Base-by-base conservation (phyloP, 2,888 invertebrate genomes). In the Leptodirus hochenwartii region DNA sequence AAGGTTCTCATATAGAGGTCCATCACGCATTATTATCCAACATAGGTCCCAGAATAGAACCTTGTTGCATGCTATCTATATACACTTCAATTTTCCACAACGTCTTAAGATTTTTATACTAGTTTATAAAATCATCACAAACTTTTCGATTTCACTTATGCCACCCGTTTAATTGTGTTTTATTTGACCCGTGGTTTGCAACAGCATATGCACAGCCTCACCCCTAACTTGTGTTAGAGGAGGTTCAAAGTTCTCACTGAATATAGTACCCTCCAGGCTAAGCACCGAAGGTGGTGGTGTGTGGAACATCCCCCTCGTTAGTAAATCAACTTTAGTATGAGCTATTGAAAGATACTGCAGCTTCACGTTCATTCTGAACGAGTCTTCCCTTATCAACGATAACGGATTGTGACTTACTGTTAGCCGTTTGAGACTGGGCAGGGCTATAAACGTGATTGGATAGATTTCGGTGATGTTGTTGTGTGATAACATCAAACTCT, bases 331-430 rank as follows among this genome's bases (percentile, higher is more conserved):
- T 28, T 46, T 48, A 28, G 54, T 53, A 34, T 53, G 46, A 31
- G 48, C 46, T 30, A 55, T 35, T 16, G 50, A 50, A 17, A 55
- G 42, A 42, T 49, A 53, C 34, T 48, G 45, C 30, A 55, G 42
- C 33, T 46, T 45, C 24, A 33, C 41, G 22, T 51, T 34, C 13
- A 46, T 43, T 25, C 43, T 44, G 37, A 55, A 54, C 38, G 51
- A 46, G 28, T 46, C 45, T 4, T 44, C 37, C 11, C 44, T 44
- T 25, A 55, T 41, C 16, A 34, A 39, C 27, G 39, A 42, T 15
- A 55, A 37, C 3, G 38, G 37, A 34, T 55, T 55, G 25, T 48
- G 43, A 29, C 47, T 51, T 33, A 55, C 34, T 26, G 50, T 39
- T 11, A 55, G 36, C 32, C 46, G 44, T 29, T 43, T 45, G 23